Evolutionary conservation across 2,797 vertebrate genomes (phyloP).

Genomic region (Pantherophis alleghaniensis): DNA sequence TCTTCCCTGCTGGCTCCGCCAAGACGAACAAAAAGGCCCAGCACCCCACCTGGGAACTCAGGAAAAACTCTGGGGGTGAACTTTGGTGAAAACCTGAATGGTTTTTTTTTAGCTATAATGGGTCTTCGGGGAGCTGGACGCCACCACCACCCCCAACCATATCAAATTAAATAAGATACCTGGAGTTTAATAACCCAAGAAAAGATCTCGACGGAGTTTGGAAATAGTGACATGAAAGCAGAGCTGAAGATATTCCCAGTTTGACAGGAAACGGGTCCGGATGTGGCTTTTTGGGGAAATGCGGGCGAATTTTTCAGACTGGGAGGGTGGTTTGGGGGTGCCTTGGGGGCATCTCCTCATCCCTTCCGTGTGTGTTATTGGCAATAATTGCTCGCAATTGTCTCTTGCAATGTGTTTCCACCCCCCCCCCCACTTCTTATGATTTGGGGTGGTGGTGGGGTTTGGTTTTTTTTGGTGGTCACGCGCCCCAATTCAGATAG

Average conservation of each 20-base stretch:
- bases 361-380: too few relatives aligned
- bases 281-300: slow-evolving; percentile 6
- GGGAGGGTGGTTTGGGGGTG: not conserved
- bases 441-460: too few relatives aligned
- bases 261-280: slow-evolving; percentile 30
- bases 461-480: too few relatives aligned
- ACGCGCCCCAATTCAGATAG: too few relatives aligned
- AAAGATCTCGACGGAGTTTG: slow-evolving; percentile 42
- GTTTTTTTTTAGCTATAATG: slow-evolving; percentile 45
- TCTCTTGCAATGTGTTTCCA: too few relatives aligned
- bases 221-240: slow-evolving; percentile 58
- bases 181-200: slow-evolving; percentile 54
- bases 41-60: slow-evolving; percentile 56
- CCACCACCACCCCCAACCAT: not conserved
- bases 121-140: slow-evolving; percentile 49
- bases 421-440: too few relatives aligned
- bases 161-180: slow-evolving; percentile 27
- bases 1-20: slow-evolving; percentile 60
- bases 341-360: too few relatives aligned
- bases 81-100: slow-evolving; percentile 48
- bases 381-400: too few relatives aligned
- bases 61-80: slow-evolving; percentile 52
- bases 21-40: slow-evolving; percentile 55
- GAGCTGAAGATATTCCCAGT: slow-evolving; percentile 54
- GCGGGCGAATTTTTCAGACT: not conserved